Conservation (phyloP, 1,140 invertebrate species). For the Drosophila dunni region DNA sequence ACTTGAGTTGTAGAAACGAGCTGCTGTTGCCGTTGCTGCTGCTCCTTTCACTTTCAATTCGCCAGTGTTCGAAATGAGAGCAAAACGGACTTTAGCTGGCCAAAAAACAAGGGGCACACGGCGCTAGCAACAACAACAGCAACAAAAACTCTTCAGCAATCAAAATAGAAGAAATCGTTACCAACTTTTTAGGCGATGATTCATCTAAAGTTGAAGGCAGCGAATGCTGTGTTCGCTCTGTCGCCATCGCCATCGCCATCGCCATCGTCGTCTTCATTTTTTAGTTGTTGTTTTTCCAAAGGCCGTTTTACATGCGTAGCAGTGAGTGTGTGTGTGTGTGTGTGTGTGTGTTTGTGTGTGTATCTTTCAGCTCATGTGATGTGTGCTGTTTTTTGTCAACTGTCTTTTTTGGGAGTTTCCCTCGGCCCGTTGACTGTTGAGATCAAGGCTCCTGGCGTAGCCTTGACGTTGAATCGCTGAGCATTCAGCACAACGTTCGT, state of each 20-base stretch:
- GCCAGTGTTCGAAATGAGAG: constrained; percentile 69
- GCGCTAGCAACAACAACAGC: constrained; percentile 23
- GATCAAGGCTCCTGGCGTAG: constrained; percentile 74
- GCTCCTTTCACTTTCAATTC: constrained; percentile 81
- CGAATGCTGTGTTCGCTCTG: constrained; percentile 37
- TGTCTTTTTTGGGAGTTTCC: constrained; percentile 60
- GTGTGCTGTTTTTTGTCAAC: constrained; percentile 46
- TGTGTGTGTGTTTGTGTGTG: constrained; percentile 25
- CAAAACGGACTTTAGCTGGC: constrained; percentile 72
- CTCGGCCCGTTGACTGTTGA: constrained; percentile 55
- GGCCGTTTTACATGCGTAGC: constrained; percentile 47
- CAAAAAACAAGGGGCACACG: constrained; percentile 45
- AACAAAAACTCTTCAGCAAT: constrained; percentile 49
- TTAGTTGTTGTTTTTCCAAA: constrained; percentile 64
- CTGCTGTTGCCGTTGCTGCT: constrained; percentile 42
- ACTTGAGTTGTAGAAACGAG: constrained; percentile 65
- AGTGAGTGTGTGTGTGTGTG: constrained; percentile 8
- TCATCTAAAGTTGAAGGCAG: constrained; percentile 54
- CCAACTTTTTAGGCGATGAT: constrained; percentile 54
- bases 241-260: constrained; percentile 35
- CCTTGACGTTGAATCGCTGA: constrained; percentile 75
- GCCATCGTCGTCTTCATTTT: constrained; percentile 29
- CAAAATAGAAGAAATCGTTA: constrained; percentile 66
- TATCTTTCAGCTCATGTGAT: constrained; percentile 24
- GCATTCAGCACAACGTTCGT: constrained; percentile 56